Conservation (phyloP, 2,113 vertebrate species). For the Ammospiza caudacuta region DNA sequence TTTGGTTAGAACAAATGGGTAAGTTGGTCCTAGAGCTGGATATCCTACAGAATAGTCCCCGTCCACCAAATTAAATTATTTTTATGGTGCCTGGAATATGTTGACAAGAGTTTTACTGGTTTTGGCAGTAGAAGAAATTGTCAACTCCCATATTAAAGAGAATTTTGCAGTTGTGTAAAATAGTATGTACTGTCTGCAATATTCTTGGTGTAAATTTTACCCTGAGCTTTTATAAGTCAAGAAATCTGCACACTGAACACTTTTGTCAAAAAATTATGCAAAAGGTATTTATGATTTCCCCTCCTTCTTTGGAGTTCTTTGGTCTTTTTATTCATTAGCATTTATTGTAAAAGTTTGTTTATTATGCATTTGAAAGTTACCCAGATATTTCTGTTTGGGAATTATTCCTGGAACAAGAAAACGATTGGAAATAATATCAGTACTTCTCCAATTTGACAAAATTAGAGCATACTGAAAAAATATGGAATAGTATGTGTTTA, state of each 20-base stretch:
- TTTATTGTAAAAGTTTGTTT: not conserved
- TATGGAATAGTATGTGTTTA: not conserved
- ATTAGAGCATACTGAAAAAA: not conserved
- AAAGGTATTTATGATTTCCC: not conserved
- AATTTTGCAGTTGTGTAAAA: not conserved
- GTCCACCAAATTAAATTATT: not conserved
- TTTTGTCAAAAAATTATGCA: not conserved
- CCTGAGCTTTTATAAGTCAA: not conserved
- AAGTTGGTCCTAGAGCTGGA: not conserved
- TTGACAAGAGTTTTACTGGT: not conserved
- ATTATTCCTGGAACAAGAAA: not conserved
- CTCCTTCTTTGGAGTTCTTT: not conserved
- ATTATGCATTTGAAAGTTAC: not conserved
- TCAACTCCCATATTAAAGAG: not conserved
- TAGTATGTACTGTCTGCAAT: not conserved
- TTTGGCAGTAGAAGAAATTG: not conserved
- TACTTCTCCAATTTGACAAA: not conserved
- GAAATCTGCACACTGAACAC: not conserved
- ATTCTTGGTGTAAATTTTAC: not conserved
- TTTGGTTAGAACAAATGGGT: not conserved
- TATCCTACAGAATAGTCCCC: not conserved
- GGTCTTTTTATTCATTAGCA: not conserved
- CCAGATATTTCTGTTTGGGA: not conserved
- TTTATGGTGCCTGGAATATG: not conserved
- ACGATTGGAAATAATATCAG: not conserved